Percentiles rank a stretch among this genome's conserved stretches.
Evolutionary conservation across 2,113 vertebrate genomes (phyloP).

Genomic region (Mobula hypostoma): DNA sequence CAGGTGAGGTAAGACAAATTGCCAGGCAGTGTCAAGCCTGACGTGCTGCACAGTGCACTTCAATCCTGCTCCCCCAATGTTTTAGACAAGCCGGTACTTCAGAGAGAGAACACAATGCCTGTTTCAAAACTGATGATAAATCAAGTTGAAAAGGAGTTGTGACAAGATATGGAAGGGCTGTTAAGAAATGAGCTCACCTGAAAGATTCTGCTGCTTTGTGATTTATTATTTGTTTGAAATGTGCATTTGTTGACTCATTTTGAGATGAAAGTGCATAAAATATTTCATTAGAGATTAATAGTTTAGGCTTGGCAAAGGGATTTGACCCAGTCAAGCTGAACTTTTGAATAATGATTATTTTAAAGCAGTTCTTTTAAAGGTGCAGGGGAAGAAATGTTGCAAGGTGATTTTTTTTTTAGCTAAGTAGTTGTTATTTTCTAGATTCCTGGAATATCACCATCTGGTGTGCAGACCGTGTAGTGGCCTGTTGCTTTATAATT

Average conservation of each 20-base stretch:
- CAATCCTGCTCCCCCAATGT: conserved; percentile 4
- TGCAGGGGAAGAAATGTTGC: background rate
- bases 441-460: background rate
- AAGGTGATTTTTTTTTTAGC: background rate
- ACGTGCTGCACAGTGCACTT: background rate
- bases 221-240: conserved; percentile 34
- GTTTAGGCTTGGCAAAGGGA: background rate
- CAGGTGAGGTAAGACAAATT: conserved; percentile 22
- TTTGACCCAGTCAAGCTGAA: conserved; percentile 13
- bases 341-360: conserved; percentile 26
- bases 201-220: conserved; percentile 20
- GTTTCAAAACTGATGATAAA: conserved; percentile 33
- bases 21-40: background rate
- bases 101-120: background rate
- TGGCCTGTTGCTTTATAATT: background rate
- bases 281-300: conserved; percentile 36
- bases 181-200: conserved; percentile 35
- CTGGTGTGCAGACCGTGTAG: background rate
- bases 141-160: conserved; percentile 22
- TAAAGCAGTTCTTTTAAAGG: background rate
- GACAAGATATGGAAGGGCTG: conserved; percentile 25
- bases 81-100: background rate
- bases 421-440: background rate
- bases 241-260: conserved; percentile 30
- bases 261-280: conserved; percentile 15